phyloP scores from a whole-genome alignment of 2,888 invertebrate genomes.

The Tipula lateralis region DNA sequence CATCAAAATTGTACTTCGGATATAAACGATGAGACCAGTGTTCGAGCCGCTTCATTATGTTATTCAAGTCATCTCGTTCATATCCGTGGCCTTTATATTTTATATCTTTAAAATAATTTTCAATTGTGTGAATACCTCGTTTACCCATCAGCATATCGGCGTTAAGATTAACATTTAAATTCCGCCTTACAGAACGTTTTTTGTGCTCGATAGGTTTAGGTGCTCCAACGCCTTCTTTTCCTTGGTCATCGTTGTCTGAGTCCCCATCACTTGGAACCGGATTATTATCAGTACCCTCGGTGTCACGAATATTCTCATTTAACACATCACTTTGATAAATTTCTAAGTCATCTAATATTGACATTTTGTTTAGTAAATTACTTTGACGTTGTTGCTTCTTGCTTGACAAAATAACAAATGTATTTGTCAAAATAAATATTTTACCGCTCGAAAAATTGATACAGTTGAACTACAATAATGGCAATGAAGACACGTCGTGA shows the following conservation, averaged over 20 bases:
- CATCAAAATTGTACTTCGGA: slow-evolving; percentile 84
- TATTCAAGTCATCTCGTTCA: slow-evolving; percentile 76
- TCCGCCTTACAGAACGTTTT: slow-evolving; percentile 56
- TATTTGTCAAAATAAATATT: neutral
- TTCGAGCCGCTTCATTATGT: slow-evolving; percentile 74
- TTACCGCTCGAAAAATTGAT: neutral
- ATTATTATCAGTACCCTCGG: slow-evolving; percentile 48
- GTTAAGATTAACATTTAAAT: slow-evolving; percentile 64
- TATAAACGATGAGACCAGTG: slow-evolving; percentile 93
- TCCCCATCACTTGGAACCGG: slow-evolving; percentile 40
- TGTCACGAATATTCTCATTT: slow-evolving; percentile 42
- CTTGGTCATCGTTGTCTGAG: slow-evolving; percentile 44
- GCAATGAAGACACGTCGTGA: neutral
- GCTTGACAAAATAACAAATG: neutral
- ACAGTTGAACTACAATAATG: neutral
- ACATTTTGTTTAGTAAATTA: neutral
- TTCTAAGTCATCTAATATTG: slow-evolving; percentile 33
- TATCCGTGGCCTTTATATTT: slow-evolving; percentile 73
- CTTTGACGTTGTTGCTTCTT: no score
- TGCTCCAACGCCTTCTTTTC: slow-evolving; percentile 45
- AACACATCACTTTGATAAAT: slow-evolving; percentile 42
- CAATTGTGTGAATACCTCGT: slow-evolving; percentile 75
- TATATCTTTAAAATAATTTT: slow-evolving; percentile 72
- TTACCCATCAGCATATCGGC: slow-evolving; percentile 65
- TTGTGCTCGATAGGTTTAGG: slow-evolving; percentile 49